Percentiles rank a stretch among this genome's conserved stretches.
Conservation (phyloP, 2,797 vertebrate genomes). For the Aldrovandia affinis region DNA sequence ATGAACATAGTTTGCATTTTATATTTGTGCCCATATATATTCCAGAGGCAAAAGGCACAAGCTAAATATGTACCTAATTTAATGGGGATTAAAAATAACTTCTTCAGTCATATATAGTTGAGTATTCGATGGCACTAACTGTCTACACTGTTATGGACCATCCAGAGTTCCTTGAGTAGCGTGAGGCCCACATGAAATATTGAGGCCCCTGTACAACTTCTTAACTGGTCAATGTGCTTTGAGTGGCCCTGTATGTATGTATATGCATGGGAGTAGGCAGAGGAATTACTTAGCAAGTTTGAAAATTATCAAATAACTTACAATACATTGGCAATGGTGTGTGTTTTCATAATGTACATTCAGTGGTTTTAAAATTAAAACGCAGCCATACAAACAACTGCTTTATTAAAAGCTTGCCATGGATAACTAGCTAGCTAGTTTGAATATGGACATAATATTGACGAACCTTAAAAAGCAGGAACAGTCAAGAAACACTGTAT, state of each 20-base stretch:
- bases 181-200: background rate
- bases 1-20: background rate
- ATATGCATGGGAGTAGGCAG: background rate
- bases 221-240: background rate
- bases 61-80: background rate
- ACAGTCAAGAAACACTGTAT: background rate
- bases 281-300: background rate
- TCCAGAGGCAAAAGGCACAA: background rate
- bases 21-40: background rate
- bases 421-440: background rate
- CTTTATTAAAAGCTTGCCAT: background rate
- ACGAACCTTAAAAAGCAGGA: background rate
- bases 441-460: background rate
- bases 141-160: no score
- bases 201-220: background rate
- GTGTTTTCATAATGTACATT: background rate
- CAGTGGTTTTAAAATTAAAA: background rate
- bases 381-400: background rate
- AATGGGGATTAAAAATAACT: background rate
- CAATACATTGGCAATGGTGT: background rate
- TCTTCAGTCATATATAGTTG: background rate
- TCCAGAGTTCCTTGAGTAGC: background rate
- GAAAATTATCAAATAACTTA: background rate
- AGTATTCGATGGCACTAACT: no score
- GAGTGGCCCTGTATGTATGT: background rate